Evolutionary conservation across 2,113 vertebrate genomes (phyloP).

Genomic region (Blennius ocellaris): DNA sequence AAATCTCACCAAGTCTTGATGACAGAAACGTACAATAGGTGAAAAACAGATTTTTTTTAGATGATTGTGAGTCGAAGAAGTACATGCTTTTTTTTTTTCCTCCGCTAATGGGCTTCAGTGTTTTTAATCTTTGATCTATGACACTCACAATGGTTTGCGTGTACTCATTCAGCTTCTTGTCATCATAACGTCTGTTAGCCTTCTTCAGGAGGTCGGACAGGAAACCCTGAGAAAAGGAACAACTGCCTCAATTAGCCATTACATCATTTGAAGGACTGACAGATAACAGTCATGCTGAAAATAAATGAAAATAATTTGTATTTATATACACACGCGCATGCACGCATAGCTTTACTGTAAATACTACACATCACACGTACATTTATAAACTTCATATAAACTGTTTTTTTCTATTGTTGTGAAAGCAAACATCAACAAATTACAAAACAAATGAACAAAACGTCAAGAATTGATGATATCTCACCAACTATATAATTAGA

Average conservation of each 20-base stretch:
- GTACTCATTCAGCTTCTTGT: constrained; percentile 95
- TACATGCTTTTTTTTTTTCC: too few relatives aligned
- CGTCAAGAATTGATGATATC: background rate
- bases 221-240: constrained; percentile 86
- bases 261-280: background rate
- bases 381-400: background rate
- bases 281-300: too few relatives aligned
- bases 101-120: too few relatives aligned
- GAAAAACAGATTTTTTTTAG: too few relatives aligned
- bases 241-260: background rate
- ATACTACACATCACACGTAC: background rate
- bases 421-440: background rate
- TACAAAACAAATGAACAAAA: background rate
- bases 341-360: background rate
- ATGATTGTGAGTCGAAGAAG: too few relatives aligned
- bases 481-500: background rate
- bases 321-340: background rate
- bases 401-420: background rate
- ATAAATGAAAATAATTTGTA: too few relatives aligned
- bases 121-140: too few relatives aligned
- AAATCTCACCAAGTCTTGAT: too few relatives aligned
- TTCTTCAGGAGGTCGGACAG: constrained; percentile 96
- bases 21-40: too few relatives aligned
- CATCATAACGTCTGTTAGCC: constrained; percentile 92
- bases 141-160: constrained; percentile 94